Base-by-base conservation (phyloP, 1,140 invertebrate genomes). In the Asbolus verrucosus region DNA sequence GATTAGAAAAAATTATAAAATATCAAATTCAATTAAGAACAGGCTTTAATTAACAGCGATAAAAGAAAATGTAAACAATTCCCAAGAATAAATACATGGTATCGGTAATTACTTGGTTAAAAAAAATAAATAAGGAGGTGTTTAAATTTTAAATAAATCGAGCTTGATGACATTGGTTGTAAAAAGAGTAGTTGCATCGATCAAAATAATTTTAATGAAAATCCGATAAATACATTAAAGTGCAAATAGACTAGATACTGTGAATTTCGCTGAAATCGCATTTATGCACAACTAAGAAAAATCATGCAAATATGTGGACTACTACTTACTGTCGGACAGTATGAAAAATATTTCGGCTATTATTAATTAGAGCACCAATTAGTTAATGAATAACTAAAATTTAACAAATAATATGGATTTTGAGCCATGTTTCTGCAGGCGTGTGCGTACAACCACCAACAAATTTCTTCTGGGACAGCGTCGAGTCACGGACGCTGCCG, bases 331-430 rank as follows among this genome's bases (percentile, higher is more conserved):
- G 19, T 14, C 8, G 21, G n/a, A n/a, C 46, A 46, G 8, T 9
- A 19, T 46, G n/a, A 9, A 19, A 46, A 14, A 6, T 24, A 30
- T n/a, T 0, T 54, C 21, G 21, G 27, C n/a, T 27, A 54, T 27
- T 13, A 54, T 14, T 54, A 27, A 27, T 54, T 54, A 54, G 0
- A 27, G 21, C 19, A 27, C 46, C 19, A 11, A 30, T 54, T 54
- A 27, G 46, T 54, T 54, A 54, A 54, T 54, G 21, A 54, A 21
- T 54, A 54, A 14, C 19, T 63, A 63, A 63, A 38, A 41, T 41
- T 11, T 63, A 63, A 63, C 33, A 41, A 63, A 63, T 63, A 63
- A 63, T 63, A 63, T 63, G 33, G 61, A 63, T 63, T 63, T 27
- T 38, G 39, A 63, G 62, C 62, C 62, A 65, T 65, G 24, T 41